These are phyloP conservation scores for Pangasius mekongensis DNA, from an alignment of 2,797 vertebrate genomes.

Conservation along the genomic window DNA sequence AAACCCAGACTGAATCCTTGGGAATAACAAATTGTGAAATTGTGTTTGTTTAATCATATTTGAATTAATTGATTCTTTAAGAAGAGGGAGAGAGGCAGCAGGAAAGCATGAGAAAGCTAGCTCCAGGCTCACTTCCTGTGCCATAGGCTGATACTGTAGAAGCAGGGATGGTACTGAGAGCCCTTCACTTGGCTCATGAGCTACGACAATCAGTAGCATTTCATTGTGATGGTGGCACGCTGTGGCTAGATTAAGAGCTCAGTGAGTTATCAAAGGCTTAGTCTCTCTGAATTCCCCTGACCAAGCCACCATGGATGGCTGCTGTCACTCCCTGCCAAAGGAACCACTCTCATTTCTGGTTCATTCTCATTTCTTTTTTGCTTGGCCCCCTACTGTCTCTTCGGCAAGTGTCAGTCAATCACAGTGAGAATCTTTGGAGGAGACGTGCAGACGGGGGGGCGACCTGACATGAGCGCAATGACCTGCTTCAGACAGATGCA, in stretches of 20 bases:
- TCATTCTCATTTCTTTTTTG: background rate
- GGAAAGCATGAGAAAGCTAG: background rate
- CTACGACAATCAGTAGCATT: slow-evolving; percentile 76
- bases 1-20: too few relatives aligned
- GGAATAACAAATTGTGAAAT: background rate
- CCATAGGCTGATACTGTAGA: slow-evolving; percentile 23
- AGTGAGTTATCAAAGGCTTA: slow-evolving; percentile 78
- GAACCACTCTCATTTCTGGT: background rate
- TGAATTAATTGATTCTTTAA: background rate
- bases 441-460: background rate
- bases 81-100: background rate
- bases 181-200: slow-evolving; percentile 19
- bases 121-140: background rate
- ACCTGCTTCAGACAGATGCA: background rate
- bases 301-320: slow-evolving; percentile 60
- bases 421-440: background rate
- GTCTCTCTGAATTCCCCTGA: slow-evolving; percentile 69
- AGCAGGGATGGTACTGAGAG: slow-evolving; percentile 36
- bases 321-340: slow-evolving; percentile 62
- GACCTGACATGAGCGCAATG: background rate
- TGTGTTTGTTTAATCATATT: background rate
- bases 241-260: slow-evolving; percentile 75
- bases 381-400: background rate
- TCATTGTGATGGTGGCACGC: slow-evolving; percentile 68
- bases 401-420: background rate